Base-by-base conservation (phyloP, 2,113 vertebrate genomes). In the Stigmatopora argus region DNA sequence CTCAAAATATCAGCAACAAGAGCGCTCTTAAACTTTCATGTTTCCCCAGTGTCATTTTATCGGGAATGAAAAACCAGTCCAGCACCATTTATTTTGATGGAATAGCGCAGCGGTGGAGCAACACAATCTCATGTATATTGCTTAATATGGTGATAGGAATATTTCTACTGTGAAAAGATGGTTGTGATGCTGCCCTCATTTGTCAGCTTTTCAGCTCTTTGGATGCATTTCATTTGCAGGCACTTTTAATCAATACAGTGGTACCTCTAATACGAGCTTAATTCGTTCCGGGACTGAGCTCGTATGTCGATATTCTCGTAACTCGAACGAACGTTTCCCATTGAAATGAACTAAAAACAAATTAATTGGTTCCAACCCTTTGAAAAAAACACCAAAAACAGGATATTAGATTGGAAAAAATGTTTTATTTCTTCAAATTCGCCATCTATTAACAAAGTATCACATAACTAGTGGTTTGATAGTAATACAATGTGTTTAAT, bases 61-160 rank as follows among this genome's bases (percentile, higher is more conserved):
- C 70, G 35, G 47, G 62, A 59, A 67, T 74, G 66, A 77, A 71
- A 66, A 66, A 67, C 56, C 65, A 58, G 59, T 78, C 64, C 45
- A 17, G 68, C 65, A 66, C 65, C 64, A 14, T 70, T 82, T 73
- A 62, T 71, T 76, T 72, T 80, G 70, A 83, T 66, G 18, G 56
- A 23, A 17, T 49, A 26, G 74, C 74, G 78, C 52, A 5, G 70
- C 66, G 61, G 55, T 64, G 19, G 53, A 49, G 67, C 64, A 65
- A 67, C 60, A 68, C 31, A 67, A 62, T 49, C 15, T n/a, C 63
- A 75, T 78, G 71, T 67, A 77, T 3, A 83, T 77, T 77, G 73
- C 35, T 51, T 51, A 61, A 69, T 60, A 64, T 14, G 65, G 57
- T 66, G 52, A 56, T 66, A 38, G 64, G 23, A 71, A 60, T 51